Conservation (phyloP, 2,888 invertebrate species). For the Serripes groenlandicus region DNA sequence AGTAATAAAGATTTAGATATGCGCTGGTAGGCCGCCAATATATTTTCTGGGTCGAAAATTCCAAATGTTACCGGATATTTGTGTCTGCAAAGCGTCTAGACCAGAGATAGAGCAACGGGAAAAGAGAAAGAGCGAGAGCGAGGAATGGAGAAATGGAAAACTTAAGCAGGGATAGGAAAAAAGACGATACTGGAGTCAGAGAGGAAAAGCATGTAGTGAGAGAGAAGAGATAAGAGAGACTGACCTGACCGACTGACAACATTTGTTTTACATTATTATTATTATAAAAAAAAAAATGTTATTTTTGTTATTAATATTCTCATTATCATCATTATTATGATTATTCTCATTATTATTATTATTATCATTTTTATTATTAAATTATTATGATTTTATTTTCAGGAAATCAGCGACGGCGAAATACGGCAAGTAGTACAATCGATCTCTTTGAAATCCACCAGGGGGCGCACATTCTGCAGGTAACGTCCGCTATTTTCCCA, state of each 20-base stretch:
- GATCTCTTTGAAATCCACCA: constrained; percentile 98
- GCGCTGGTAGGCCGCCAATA: not conserved
- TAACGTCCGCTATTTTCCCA: constrained; percentile 85
- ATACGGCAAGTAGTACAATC: constrained; percentile 88
- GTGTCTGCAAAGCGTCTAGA: not conserved
- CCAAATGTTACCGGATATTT: not conserved
- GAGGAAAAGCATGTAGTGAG: no score
- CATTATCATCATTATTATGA: not conserved
- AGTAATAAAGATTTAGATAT: not conserved
- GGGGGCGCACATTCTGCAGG: constrained; percentile 99
- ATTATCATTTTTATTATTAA: constrained; percentile 6
- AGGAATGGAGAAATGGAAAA: not conserved
- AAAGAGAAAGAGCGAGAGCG: not conserved
- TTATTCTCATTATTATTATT: not conserved
- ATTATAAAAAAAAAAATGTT: not conserved
- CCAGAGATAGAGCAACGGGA: not conserved
- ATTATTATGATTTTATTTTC: not conserved
- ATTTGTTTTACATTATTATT: no score
- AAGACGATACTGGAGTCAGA: no score
- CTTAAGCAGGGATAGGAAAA: not conserved
- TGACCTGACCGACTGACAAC: no score
- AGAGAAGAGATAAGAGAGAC: no score
- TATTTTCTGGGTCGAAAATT: constrained; percentile 2
- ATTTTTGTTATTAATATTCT: not conserved
- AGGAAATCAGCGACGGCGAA: constrained; percentile 81